phyloP scores from a whole-genome alignment of 2,888 invertebrate genomes.

The Orthosia incerta region DNA sequence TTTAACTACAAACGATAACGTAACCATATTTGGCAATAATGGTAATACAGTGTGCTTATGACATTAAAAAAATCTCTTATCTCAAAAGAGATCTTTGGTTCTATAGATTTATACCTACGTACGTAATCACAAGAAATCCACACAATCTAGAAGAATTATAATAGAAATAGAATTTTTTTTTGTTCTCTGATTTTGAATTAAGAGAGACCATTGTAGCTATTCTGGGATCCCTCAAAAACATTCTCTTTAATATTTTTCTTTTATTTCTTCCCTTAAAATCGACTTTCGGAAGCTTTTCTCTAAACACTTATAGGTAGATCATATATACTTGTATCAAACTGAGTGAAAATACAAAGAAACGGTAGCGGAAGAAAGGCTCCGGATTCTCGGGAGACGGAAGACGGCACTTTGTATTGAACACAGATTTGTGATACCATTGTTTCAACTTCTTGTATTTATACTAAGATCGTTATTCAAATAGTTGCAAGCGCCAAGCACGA shows the following conservation, averaged over 20 bases:
- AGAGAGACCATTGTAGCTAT: background rate
- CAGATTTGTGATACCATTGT: constrained; percentile 26
- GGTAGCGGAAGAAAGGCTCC: constrained; percentile 37
- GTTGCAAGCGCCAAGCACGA: no score
- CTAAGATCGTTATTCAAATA: no score
- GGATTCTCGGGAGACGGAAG: constrained; percentile 33
- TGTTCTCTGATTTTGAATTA: no score
- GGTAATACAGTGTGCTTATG: no score
- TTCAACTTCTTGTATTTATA: background rate
- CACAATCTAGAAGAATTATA: background rate
- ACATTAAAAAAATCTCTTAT: no score
- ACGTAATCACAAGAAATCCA: no score
- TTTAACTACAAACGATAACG: background rate
- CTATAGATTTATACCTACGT: no score
- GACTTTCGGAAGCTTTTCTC: background rate
- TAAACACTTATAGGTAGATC: background rate
- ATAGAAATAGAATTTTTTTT: no score
- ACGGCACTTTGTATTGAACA: constrained; percentile 28
- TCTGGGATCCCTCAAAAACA: background rate
- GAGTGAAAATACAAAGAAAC: constrained; percentile 29
- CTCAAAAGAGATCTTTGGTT: no score
- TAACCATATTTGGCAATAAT: background rate
- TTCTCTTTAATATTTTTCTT: background rate
- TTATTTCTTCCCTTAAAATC: background rate
- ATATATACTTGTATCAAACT: background rate